These are phyloP conservation scores for Galeopterus variegatus DNA, from an alignment of 2,113 vertebrate genomes.

Conservation along the genomic window DNA sequence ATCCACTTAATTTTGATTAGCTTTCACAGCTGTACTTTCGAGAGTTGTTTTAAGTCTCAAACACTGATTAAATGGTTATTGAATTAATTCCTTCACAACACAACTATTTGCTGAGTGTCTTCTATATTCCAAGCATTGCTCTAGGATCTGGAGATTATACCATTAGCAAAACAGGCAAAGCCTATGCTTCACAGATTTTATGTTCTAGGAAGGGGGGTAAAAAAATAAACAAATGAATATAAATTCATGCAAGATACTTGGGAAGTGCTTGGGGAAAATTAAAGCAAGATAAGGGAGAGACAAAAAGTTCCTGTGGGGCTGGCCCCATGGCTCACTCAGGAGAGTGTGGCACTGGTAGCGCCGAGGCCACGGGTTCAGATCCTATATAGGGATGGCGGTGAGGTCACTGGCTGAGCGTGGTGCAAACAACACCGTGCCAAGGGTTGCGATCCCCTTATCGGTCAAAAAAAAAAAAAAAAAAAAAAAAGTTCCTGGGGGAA, in stretches of 20 bases:
- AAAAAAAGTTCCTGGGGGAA: not conserved
- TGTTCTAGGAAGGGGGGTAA: not conserved
- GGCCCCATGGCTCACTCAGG: too few species aligned
- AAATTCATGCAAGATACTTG: not conserved
- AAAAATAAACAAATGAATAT: not conserved
- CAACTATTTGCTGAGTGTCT: not conserved
- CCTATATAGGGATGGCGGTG: too few species aligned
- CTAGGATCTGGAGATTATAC: not conserved
- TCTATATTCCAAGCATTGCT: not conserved
- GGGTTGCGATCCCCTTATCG: too few species aligned
- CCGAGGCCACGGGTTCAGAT: too few species aligned
- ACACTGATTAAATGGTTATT: not conserved
- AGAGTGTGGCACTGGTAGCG: too few species aligned
- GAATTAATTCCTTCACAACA: not conserved
- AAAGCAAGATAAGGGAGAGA: not conserved
- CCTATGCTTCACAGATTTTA: not conserved
- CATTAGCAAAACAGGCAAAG: not conserved
- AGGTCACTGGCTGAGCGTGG: too few species aligned
- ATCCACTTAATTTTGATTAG: slow-evolving; percentile 70
- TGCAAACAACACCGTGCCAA: too few species aligned
- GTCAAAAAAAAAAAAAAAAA: too few species aligned
- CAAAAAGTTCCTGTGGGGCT: too few species aligned
- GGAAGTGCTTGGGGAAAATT: not conserved
- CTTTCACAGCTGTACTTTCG: slow-evolving; percentile 49
- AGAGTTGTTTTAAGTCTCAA: slow-evolving; percentile 72